Conservation (phyloP, 2,888 invertebrate species). For the Nematopogon swammerdamellus region DNA sequence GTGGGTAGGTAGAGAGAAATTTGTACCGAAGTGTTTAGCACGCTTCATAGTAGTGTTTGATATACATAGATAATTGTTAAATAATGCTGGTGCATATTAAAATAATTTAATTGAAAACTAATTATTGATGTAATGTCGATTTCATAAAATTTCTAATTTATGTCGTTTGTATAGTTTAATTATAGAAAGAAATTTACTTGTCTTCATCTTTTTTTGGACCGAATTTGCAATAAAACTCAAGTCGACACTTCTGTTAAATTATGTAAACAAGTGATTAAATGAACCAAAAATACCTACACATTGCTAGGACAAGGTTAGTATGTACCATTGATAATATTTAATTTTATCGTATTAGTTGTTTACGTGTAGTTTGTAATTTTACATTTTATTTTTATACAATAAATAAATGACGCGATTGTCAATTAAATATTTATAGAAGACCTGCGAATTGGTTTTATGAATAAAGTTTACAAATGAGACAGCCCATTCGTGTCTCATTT, state of each 20-base stretch:
- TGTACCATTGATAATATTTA: not conserved
- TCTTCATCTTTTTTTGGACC: no score
- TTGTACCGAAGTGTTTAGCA: not conserved
- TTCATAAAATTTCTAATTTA: no score
- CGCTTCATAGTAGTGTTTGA: not conserved
- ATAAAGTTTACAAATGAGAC: not conserved
- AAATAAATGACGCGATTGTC: not conserved
- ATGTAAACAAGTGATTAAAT: not conserved
- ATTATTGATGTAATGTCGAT: no score
- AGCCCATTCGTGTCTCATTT: not conserved
- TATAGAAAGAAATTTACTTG: no score
- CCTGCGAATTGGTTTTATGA: not conserved
- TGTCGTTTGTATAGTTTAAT: no score
- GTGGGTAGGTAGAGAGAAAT: not conserved
- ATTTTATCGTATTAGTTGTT: not conserved
- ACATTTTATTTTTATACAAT: conserved; percentile 29
- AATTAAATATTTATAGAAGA: not conserved
- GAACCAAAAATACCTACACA: not conserved
- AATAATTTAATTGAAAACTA: no score
- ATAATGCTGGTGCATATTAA: not conserved
- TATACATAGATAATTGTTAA: not conserved
- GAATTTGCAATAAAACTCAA: no score
- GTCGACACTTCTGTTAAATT: no score
- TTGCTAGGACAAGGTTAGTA: not conserved
- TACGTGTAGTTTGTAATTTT: conserved; percentile 24